phyloP scores from a whole-genome alignment of 2,113 vertebrate species.

The Corydoras maculifer region DNA sequence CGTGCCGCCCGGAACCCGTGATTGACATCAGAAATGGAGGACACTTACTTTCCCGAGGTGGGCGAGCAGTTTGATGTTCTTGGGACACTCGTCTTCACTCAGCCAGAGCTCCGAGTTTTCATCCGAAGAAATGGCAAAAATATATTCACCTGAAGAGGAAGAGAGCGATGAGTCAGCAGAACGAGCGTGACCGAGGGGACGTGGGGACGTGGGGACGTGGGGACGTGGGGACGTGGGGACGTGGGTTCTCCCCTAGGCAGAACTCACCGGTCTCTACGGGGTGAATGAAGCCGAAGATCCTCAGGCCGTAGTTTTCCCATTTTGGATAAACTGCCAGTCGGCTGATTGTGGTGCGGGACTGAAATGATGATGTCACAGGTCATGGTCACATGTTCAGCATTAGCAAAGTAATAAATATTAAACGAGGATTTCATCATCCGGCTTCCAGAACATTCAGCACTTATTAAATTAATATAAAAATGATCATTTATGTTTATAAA shows the following conservation, averaged over 20 bases:
- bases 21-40: no score
- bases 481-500: no score
- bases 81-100: conserved; percentile 18
- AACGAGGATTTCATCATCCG: no score
- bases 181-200: no score
- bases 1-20: no score
- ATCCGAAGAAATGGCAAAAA: conserved; percentile 36
- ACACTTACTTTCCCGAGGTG: conserved; percentile 29
- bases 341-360: conserved; percentile 32
- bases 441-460: no score
- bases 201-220: not conserved
- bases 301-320: conserved; percentile 24
- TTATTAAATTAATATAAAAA: no score
- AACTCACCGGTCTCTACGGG: conserved; percentile 14
- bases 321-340: conserved; percentile 22
- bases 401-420: not conserved
- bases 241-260: not conserved
- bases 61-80: conserved; percentile 13
- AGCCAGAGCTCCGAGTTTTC: conserved; percentile 41
- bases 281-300: conserved; percentile 34
- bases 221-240: not conserved
- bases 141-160: conserved; percentile 19
- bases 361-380: not conserved
- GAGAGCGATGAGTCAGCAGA: not conserved
- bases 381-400: not conserved